Evolutionary conservation across 2,113 vertebrate genomes (phyloP).

Genomic region (Crypturellus undulatus): DNA sequence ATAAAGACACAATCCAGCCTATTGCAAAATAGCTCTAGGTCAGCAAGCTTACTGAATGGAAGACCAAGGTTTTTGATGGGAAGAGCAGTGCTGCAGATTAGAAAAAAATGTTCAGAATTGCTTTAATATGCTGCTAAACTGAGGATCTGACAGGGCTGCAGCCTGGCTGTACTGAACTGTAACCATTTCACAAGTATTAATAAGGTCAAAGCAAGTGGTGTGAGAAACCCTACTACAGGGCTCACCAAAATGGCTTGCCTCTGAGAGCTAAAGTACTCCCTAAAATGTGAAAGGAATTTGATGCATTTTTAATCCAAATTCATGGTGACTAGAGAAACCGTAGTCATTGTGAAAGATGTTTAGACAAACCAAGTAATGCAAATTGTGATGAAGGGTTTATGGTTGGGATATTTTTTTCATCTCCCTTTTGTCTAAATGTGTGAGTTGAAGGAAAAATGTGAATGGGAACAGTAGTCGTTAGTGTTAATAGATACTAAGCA

Average conservation of each 20-base stretch:
- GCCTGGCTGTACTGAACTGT: background rate
- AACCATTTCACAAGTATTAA: constrained; percentile 9
- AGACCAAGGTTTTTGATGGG: background rate
- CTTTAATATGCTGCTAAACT: constrained; percentile 22
- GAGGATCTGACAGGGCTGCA: background rate
- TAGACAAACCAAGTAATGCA: background rate
- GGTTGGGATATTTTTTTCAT: background rate
- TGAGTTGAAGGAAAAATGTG: background rate
- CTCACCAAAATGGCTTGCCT: background rate
- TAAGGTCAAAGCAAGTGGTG: background rate
- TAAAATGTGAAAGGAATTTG: background rate
- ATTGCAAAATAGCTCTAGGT: background rate
- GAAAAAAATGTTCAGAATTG: background rate
- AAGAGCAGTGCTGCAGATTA: background rate
- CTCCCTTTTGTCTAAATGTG: background rate
- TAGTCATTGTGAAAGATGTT: background rate
- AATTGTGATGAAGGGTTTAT: background rate
- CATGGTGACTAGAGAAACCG: background rate
- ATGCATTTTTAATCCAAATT: background rate
- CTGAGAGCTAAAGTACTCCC: background rate
- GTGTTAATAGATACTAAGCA: background rate
- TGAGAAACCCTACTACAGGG: background rate
- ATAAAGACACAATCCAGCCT: background rate
- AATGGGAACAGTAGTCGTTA: background rate
- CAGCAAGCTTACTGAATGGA: background rate